Evolutionary conservation across 92 coral and sea anemone genomes (phyloP).

Genomic region (Paragorgia papillata): DNA sequence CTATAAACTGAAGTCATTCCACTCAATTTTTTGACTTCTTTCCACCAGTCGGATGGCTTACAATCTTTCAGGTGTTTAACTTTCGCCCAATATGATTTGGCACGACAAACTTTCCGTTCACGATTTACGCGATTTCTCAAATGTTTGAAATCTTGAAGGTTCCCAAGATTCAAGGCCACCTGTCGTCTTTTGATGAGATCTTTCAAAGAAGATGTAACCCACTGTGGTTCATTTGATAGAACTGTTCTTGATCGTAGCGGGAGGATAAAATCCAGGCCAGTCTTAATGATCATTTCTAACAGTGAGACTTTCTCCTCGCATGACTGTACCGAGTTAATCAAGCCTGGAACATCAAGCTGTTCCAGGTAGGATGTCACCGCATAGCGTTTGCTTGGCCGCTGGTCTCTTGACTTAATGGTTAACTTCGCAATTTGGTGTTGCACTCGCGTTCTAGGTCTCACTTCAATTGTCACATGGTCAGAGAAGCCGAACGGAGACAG

Average conservation of each 20-base stretch:
- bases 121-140: constrained; percentile 44
- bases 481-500: constrained; percentile 35
- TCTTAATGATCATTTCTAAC: constrained; percentile 32
- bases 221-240: constrained; percentile 20
- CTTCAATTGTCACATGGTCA: constrained; percentile 44
- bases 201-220: constrained; percentile 31
- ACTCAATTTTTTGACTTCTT: no score
- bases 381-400: constrained; percentile 41
- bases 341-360: constrained; percentile 3
- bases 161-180: constrained; percentile 32
- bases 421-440: constrained; percentile 1
- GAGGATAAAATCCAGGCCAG: constrained; percentile 31
- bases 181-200: constrained; percentile 27
- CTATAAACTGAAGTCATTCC: no score
- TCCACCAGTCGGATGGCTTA: no score
- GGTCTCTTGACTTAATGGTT: constrained; percentile 32
- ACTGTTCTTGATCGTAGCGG: constrained; percentile 43
- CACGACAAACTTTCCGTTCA: constrained; percentile 33
- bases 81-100: constrained; percentile 17
- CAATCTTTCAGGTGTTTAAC: no score
- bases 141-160: constrained; percentile 21
- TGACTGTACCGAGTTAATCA: constrained; percentile 28
- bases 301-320: constrained; percentile 34
- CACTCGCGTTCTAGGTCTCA: constrained; percentile 32
- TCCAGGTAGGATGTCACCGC: constrained; percentile 47